Evolutionary conservation across 1,140 invertebrate species (phyloP), one percentile per base, ranked within the genome.

Genomic region (Lethocerus indicus): DNA sequence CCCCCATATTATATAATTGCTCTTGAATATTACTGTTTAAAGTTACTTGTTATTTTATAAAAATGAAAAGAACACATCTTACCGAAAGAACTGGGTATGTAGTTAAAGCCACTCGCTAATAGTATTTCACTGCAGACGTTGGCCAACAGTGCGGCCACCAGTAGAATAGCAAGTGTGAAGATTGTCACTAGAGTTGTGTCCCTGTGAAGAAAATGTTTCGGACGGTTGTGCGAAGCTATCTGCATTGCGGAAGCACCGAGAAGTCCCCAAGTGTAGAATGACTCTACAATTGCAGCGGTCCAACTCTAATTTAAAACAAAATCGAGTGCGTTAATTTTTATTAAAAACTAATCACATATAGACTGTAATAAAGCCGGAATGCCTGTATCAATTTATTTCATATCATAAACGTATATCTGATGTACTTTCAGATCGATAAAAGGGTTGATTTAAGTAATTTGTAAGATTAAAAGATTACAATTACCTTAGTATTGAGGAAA

Each of bases 261-360:
- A 1, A 91, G 61, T 9, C 85, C 85, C 89, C 88, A 93, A 0
- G 87, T 90, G 21, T 90, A 71, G 61, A 92, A 91, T 1, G 79
- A 78, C 67, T 92, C 88, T 60, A 86, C 78, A 1, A 83, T 80
- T 1, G 89, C 89, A 1, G 86, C 81, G 9, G 84, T 70, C 89
- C 89, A 93, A 53, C 81, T 81, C 75, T 86, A 59, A n/a, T n/a
- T n/a, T 32, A 67, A 64, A 47, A 9, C 3, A 32, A 32, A 20
- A 13, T 39, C 23, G 18, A 20, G 1, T 1, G 23, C 23, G 23
- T 4, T 16, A 39, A 1, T 39, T 20, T 1, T 21, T 39, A 1
- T 3, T 18, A 39, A n/a, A 20, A 6, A 3, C 23, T 6, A 14
- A 39, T 20, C 18, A 32, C 29, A 32, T 13, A 39, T 1, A 3